These are phyloP conservation scores for Mythimna impura DNA, from an alignment of 2,888 invertebrate genomes.

Conservation along the genomic window DNA sequence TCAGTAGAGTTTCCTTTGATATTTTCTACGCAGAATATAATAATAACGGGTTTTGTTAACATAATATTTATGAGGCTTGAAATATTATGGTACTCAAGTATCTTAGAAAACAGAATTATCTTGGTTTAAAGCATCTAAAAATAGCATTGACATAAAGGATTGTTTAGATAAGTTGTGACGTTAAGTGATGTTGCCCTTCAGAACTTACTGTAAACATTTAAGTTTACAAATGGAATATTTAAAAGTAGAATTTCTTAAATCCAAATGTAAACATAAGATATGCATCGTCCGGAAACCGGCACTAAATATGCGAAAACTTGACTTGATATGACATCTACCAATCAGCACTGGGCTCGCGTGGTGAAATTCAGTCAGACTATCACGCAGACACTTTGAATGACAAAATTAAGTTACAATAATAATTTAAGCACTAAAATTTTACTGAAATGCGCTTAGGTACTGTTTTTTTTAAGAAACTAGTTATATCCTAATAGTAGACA, in stretches of 20 bases:
- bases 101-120: slow-evolving; percentile 17
- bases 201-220: slow-evolving; percentile 24
- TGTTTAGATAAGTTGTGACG: slow-evolving; percentile 20
- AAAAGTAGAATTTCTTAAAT: neutral
- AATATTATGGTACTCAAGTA: slow-evolving; percentile 13
- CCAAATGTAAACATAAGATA: no score
- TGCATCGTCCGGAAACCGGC: neutral
- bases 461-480: no score
- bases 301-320: no score
- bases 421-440: no score
- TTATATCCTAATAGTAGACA: no score
- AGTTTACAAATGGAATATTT: neutral
- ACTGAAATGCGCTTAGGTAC: no score
- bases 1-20: slow-evolving; percentile 18
- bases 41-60: neutral
- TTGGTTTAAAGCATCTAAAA: slow-evolving; percentile 23
- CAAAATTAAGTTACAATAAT: no score
- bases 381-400: neutral
- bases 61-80: slow-evolving; percentile 3
- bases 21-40: slow-evolving; percentile 4
- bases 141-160: slow-evolving; percentile 19
- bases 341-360: neutral
- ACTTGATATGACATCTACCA: neutral
- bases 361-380: neutral
- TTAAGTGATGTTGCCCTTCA: slow-evolving; percentile 25